Conservation (phyloP, 2,797 vertebrate species). For the Bovichtus variegatus region DNA sequence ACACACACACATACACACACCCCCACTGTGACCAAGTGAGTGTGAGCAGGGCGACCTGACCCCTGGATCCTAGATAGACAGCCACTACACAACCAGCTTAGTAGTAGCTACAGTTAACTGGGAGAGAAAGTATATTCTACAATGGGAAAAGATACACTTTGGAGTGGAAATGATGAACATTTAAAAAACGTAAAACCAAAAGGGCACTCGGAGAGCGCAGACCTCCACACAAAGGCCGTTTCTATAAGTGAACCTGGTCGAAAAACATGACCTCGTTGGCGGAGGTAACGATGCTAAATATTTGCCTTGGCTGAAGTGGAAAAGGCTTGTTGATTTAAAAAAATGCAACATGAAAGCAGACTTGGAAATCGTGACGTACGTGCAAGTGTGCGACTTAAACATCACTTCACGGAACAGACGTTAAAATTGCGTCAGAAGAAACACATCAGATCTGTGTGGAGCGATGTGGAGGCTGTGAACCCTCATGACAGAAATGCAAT, state of each 20-base stretch:
- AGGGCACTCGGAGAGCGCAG: too few relatives aligned
- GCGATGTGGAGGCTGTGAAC: not conserved
- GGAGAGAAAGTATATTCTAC: not conserved
- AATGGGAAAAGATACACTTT: too few relatives aligned
- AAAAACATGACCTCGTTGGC: too few relatives aligned
- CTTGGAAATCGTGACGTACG: not conserved
- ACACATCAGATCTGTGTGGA: not conserved
- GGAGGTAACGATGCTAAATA: not conserved
- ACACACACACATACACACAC: conserved; percentile 13
- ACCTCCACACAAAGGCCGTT: too few relatives aligned
- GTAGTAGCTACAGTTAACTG: not conserved
- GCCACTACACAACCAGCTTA: conserved; percentile 13
- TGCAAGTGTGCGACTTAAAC: not conserved
- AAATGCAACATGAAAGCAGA: not conserved
- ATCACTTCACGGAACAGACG: not conserved
- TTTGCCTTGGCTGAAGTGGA: not conserved
- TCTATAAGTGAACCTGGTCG: too few relatives aligned
- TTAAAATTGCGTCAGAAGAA: not conserved
- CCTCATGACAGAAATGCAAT: not conserved
- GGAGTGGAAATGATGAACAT: too few relatives aligned
- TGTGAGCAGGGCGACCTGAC: conserved; percentile 54
- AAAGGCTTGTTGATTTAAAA: not conserved
- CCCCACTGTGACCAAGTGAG: conserved; percentile 46
- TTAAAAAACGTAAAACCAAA: too few relatives aligned
- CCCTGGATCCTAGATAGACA: conserved; percentile 49